Evolutionary conservation across 2,888 invertebrate species (phyloP).

Genomic region (Ophioninae sp.): DNA sequence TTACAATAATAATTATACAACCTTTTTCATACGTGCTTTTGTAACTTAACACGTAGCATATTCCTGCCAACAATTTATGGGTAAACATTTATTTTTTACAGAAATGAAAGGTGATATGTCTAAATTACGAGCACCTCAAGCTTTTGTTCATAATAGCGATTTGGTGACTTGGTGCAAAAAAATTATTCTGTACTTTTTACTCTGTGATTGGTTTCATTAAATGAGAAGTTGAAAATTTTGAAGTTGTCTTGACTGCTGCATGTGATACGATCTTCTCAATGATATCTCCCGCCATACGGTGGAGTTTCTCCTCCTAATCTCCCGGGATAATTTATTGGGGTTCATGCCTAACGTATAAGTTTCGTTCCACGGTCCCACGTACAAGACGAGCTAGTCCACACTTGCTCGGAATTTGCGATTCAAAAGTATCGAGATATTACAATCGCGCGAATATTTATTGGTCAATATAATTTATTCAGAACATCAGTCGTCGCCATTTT

Average conservation of each 20-base stretch:
- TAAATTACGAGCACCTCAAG: too few relatives aligned
- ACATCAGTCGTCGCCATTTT: background rate
- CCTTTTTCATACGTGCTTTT: background rate
- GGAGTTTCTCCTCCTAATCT: background rate
- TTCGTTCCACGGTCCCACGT: background rate
- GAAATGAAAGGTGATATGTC: too few relatives aligned
- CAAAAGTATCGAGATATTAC: background rate
- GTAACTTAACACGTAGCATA: background rate
- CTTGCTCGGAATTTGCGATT: background rate
- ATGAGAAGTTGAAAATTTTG: too few relatives aligned
- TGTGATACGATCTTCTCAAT: too few relatives aligned
- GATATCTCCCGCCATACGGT: background rate
- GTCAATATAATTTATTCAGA: background rate
- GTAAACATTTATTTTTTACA: background rate
- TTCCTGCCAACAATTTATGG: background rate
- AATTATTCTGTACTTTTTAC: too few relatives aligned
- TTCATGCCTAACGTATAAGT: background rate
- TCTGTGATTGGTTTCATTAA: too few relatives aligned
- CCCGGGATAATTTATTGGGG: background rate
- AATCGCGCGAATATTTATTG: background rate
- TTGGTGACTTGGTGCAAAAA: too few relatives aligned
- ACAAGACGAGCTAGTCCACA: background rate
- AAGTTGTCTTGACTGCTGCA: too few relatives aligned
- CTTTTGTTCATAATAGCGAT: too few relatives aligned
- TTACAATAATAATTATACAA: conserved; percentile 6